phyloP scores from a whole-genome alignment of 2,113 vertebrate genomes.

The Helogale parvula region DNA sequence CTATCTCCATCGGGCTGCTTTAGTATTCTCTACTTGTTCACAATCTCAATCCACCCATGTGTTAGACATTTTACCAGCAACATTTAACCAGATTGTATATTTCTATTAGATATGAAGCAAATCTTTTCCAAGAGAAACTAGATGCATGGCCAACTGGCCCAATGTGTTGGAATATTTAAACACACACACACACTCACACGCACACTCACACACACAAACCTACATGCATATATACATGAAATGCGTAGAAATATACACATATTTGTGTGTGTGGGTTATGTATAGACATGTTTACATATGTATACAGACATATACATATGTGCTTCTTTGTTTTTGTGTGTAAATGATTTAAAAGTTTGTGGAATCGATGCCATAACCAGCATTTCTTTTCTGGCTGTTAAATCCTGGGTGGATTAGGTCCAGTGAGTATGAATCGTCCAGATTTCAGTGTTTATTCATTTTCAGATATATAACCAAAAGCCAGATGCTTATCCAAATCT shows the following conservation, averaged over 20 bases:
- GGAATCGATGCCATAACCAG: slow-evolving; percentile 65
- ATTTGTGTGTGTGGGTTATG: slow-evolving; percentile 68
- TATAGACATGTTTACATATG: slow-evolving; percentile 72
- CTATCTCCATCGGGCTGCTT: slow-evolving; percentile 79
- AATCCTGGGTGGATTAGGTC: slow-evolving; percentile 71
- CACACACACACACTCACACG: not conserved
- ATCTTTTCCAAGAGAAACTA: slow-evolving; percentile 74
- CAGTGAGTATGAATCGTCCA: slow-evolving; percentile 72
- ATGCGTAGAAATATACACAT: slow-evolving; percentile 63
- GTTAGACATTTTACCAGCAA: slow-evolving; percentile 77
- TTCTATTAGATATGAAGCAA: slow-evolving; percentile 73
- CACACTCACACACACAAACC: slow-evolving; percentile 17
- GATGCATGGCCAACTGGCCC: slow-evolving; percentile 76
- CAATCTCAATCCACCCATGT: slow-evolving; percentile 77
- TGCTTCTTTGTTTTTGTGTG: slow-evolving; percentile 73
- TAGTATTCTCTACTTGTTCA: slow-evolving; percentile 75
- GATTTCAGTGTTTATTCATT: slow-evolving; percentile 76
- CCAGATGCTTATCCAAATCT: slow-evolving; percentile 76
- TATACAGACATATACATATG: slow-evolving; percentile 73
- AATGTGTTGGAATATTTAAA: slow-evolving; percentile 74
- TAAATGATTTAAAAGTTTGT: slow-evolving; percentile 71
- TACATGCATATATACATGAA: slow-evolving; percentile 69
- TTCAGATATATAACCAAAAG: slow-evolving; percentile 66
- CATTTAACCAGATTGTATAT: slow-evolving; percentile 74
- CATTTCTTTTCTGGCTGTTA: slow-evolving; percentile 72